Percentiles rank a stretch among this genome's conserved stretches.
These are phyloP conservation scores for Galleria mellonella DNA, from an alignment of 1,140 invertebrate genomes.

Conservation along the genomic window DNA sequence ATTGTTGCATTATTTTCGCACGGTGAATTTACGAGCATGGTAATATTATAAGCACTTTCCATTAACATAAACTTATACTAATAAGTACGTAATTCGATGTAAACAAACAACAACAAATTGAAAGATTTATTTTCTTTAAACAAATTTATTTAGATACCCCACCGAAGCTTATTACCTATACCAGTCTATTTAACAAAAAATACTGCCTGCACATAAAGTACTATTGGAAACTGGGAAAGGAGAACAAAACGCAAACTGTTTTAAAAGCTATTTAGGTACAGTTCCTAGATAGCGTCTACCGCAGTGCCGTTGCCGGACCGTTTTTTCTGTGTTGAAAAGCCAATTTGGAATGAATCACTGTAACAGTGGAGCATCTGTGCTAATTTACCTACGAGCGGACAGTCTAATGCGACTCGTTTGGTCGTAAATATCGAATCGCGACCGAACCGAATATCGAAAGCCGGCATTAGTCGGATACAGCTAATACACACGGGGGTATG, in stretches of 20 bases:
- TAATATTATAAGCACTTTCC: not conserved
- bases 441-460: constrained; percentile 72
- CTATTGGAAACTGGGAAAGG: constrained; percentile 11
- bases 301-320: constrained; percentile 32
- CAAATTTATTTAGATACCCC: too few relatives aligned
- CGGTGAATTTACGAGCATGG: not conserved
- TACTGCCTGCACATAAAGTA: not conserved
- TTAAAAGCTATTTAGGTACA: constrained; percentile 66
- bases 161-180: too few relatives aligned
- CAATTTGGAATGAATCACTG: constrained; percentile 74
- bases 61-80: constrained; percentile 1
- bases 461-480: constrained; percentile 72
- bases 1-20: not conserved
- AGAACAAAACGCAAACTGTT: constrained; percentile 51
- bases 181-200: not conserved
- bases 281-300: constrained; percentile 60
- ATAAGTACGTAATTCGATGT: not conserved
- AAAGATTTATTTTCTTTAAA: too few relatives aligned
- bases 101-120: too few relatives aligned
- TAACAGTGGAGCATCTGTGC: constrained; percentile 71
- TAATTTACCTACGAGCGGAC: constrained; percentile 73
- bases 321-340: constrained; percentile 69
- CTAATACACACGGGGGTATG: constrained; percentile 73
- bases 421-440: constrained; percentile 71
- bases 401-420: constrained; percentile 68